Conservation (phyloP, 2,113 vertebrate genomes). For the Cephalophus harveyi region DNA sequence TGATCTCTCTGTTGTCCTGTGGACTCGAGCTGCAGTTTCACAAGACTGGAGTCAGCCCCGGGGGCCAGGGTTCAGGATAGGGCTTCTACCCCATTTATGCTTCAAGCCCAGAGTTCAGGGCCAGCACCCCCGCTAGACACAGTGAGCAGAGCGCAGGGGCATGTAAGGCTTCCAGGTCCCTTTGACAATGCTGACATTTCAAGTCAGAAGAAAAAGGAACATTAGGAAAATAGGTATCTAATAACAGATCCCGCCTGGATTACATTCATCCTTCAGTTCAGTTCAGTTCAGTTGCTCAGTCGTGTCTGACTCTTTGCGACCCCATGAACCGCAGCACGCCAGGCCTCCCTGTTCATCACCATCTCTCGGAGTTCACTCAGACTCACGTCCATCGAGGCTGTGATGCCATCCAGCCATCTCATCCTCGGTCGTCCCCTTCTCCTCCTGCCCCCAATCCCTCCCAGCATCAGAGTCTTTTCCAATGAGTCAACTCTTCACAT, state of each 20-base stretch:
- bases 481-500: no score
- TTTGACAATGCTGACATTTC: not conserved
- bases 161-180: not conserved
- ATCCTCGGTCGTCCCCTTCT: no score
- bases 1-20: fast-evolving
- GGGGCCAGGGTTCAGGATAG: not conserved
- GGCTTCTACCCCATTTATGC: not conserved
- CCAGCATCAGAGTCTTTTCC: no score
- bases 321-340: no score
- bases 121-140: not conserved
- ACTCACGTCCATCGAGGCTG: no score
- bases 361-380: no score
- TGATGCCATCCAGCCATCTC: no score
- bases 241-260: not conserved
- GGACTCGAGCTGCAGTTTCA: not conserved
- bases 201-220: not conserved
- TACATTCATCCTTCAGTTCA: not conserved
- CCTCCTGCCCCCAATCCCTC: no score
- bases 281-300: no score
- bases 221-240: not conserved
- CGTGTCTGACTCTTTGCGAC: no score
- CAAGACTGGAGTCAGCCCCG: not conserved
- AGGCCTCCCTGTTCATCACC: no score
- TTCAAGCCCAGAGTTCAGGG: not conserved
- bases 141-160: no score